Evolutionary conservation across 2,888 invertebrate genomes (phyloP).

Genomic region (Entomobrya multifasciata): DNA sequence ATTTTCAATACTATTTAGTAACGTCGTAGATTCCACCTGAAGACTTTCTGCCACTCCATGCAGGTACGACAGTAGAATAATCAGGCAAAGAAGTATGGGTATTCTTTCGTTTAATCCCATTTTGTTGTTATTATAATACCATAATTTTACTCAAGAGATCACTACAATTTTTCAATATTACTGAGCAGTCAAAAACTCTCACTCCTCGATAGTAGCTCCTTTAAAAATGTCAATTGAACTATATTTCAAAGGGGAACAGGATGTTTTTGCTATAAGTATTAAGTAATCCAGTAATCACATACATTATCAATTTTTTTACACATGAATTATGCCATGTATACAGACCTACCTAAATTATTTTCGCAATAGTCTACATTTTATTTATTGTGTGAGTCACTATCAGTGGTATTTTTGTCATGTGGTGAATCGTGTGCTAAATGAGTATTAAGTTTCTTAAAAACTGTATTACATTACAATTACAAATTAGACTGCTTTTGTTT

Average conservation of each 20-base stretch:
- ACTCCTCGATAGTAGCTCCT: too few species aligned
- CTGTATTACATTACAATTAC: conserved; percentile 7
- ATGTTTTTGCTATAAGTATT: too few species aligned
- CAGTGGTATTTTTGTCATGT: neutral
- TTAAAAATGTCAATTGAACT: too few species aligned
- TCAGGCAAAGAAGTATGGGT: conserved; percentile 5
- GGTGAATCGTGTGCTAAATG: conserved; percentile 16
- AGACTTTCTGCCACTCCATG: conserved; percentile 1
- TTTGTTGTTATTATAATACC: neutral
- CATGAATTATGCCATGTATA: neutral
- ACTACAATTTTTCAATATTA: neutral
- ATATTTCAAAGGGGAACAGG: too few species aligned
- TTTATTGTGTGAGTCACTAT: neutral
- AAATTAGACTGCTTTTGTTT: neutral
- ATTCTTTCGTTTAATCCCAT: neutral
- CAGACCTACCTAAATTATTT: neutral
- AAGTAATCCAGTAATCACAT: neutral
- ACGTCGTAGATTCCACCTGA: neutral
- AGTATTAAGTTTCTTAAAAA: neutral
- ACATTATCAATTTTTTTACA: too few species aligned
- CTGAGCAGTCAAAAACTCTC: too few species aligned
- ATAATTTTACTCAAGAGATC: neutral
- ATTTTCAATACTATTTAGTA: neutral
- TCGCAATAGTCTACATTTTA: neutral
- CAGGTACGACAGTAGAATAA: conserved; percentile 3